Base-by-base conservation (phyloP, 2,888 invertebrate species). In the Physocephala rufipes region DNA sequence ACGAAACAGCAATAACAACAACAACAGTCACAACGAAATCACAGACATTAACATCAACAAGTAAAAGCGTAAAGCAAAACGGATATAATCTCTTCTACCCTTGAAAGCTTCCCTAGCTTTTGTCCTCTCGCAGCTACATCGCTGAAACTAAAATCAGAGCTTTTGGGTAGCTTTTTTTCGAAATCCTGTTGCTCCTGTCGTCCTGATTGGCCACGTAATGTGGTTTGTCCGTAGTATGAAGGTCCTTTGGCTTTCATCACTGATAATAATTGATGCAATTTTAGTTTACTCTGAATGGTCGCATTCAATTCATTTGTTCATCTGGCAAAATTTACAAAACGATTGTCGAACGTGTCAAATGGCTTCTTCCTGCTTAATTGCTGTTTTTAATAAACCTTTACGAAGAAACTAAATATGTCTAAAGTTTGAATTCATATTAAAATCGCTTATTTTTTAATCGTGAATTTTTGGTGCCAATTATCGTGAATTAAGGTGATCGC, bases 161-260 rank as follows among this genome's bases (percentile, higher is more conserved):
- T 67, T 47, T 67, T 7, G 4, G 1, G 9, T 49, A 73, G 68
- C 73, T 73, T 73, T n/a, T n/a, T 73, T 73, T 73, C 73, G 73
- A 73, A 73, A 68, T 68, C 68, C 68, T 68, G 68, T 68, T 68
- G 68, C 68, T 61, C 43, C 30, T n/a, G 19, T 28, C 36, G 13
- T 13, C 16, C 21, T 43, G n/a, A 2, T 43, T 62, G 36, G 36
- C 36, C 36, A 36, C 9, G 19, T 21, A 4, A 28, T n/a, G 26
- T n/a, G 49, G 49, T 49, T 49, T n/a, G 12, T 43, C 19, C 12
- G 36, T 51, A 30, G 26, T 43, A 30, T 61, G 67, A 21, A 51
- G n/a, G 36, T 62, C 30, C 43, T 61, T 36, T 62, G 61, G 30
- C 67, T 49, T 19, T 36, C 45, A 2, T 51, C 49, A 30, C 26